Evolutionary conservation across 2,888 invertebrate species (phyloP), one percentile per base, ranked within the genome.

Genomic region (Archips xylosteana): DNA sequence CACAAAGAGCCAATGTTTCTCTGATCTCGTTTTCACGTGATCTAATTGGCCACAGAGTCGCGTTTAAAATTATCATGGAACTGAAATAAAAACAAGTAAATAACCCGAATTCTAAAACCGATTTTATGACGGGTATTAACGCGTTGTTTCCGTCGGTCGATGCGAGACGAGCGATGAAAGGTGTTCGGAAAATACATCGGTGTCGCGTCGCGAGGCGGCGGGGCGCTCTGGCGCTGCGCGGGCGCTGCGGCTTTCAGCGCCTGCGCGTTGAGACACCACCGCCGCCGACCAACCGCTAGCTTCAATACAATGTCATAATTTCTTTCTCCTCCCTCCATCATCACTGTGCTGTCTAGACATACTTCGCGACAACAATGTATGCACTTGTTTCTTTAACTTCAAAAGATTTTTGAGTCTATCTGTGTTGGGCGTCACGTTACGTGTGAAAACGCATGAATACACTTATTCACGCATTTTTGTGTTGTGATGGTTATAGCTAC

Each of bases 111-210:
- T 92, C 94, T 94, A 93, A 94, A 94, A 92, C 89, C 89, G 94
- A 94, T 94, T 94, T 94, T 94, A 94, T 92, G 94, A 94, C 93
- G 92, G 92, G 94, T 94, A 94, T 94, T 94, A 94, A 94, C 94
- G 93, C 90, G 93, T 94, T 92, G 93, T 94, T 94, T 94, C 94
- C 94, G 94, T 90, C 92, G 92, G 90, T 89, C 89, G 93, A 92
- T 92, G 92, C 89, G 93, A 89, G 92, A 91, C 89, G 91, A 89
- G 92, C 91, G 93, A 88, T 93, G 94, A 94, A 92, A 94, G 93
- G 92, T 90, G 93, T 87, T 90, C 89, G 90, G 89, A 91, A 92
- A 92, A 92, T 92, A 93, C 91, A 91, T 88, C 77, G 87, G 80
- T 84, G 87, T 84, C 75, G 78, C 82, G 82, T 70, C 67, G 67